A percentile compares a stretch with the other conserved stretches of the same genome.
These are phyloP conservation scores for Laothoe populi DNA, from an alignment of 2,888 invertebrate genomes.

Conservation along the genomic window DNA sequence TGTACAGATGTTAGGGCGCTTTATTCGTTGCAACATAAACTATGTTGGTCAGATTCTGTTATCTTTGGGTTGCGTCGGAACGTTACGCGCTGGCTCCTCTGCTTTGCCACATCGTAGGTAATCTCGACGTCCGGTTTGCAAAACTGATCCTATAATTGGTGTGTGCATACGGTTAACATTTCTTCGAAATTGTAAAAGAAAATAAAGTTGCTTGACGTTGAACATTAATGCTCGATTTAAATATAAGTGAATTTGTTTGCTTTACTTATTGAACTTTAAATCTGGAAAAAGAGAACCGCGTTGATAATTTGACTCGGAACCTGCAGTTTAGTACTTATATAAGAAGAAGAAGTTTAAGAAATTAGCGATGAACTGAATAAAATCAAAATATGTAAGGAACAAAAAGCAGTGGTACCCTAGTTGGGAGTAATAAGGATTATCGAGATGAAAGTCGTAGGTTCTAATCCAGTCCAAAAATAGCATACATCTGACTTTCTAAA, in stretches of 20 bases:
- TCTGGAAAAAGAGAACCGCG: too few species aligned
- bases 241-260: background rate
- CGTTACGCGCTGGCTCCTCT: slow-evolving; percentile 70
- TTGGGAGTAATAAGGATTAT: too few species aligned
- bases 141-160: slow-evolving; percentile 39
- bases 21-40: slow-evolving; percentile 48
- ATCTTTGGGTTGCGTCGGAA: slow-evolving; percentile 58
- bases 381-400: too few species aligned
- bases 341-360: too few species aligned
- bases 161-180: slow-evolving; percentile 8
- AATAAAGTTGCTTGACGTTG: background rate
- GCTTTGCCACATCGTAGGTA: slow-evolving; percentile 64
- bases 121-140: slow-evolving; percentile 65
- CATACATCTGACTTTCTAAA: too few species aligned
- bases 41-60: slow-evolving; percentile 55
- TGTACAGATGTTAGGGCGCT: slow-evolving; percentile 19
- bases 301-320: too few species aligned
- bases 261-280: background rate
- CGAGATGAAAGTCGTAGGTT: too few species aligned
- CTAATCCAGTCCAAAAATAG: too few species aligned
- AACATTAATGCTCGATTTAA: background rate
- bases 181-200: slow-evolving; percentile 3
- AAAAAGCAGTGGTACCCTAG: too few species aligned
- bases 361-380: too few species aligned
- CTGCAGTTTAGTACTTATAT: too few species aligned